These are phyloP conservation scores for Apostichopus parvimensis DNA, from an alignment of 35 echinoderm and acorn worm species.

Conservation along the genomic window DNA sequence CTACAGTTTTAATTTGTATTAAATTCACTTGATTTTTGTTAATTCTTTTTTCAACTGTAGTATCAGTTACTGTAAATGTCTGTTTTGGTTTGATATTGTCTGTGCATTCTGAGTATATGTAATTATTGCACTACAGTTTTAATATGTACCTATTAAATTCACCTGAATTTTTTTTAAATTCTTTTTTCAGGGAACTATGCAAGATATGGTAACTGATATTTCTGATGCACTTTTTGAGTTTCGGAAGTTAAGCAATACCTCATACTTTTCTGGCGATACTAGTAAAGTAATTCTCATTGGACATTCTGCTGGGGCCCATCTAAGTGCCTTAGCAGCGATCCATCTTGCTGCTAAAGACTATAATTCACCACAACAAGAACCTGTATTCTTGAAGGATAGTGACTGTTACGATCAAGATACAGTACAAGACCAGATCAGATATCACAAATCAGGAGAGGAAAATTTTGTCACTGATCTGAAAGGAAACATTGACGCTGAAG, in stretches of 20 bases:
- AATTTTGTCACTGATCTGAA: not conserved
- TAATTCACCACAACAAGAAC: not conserved
- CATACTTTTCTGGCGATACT: not conserved
- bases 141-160: not conserved
- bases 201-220: conserved; percentile 69
- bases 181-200: conserved; percentile 60
- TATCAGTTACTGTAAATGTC: not conserved
- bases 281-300: conserved; percentile 63
- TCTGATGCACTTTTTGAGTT: conserved; percentile 55
- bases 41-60: not conserved
- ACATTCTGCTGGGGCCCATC: conserved; percentile 82
- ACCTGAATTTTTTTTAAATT: not conserved
- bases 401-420: not conserved
- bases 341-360: conserved; percentile 39
- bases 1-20: not conserved
- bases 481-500: not conserved
- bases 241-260: conserved; percentile 8
- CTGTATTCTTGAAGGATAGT: not conserved
- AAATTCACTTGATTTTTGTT: not conserved
- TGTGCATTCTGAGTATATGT: too few species aligned
- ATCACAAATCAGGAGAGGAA: not conserved
- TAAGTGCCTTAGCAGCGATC: conserved; percentile 50
- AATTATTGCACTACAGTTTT: not conserved
- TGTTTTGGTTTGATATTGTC: too few species aligned
- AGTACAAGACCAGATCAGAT: not conserved